These are phyloP conservation scores for Isoperla grammatica DNA, from an alignment of 2,888 invertebrate genomes.

Conservation along the genomic window DNA sequence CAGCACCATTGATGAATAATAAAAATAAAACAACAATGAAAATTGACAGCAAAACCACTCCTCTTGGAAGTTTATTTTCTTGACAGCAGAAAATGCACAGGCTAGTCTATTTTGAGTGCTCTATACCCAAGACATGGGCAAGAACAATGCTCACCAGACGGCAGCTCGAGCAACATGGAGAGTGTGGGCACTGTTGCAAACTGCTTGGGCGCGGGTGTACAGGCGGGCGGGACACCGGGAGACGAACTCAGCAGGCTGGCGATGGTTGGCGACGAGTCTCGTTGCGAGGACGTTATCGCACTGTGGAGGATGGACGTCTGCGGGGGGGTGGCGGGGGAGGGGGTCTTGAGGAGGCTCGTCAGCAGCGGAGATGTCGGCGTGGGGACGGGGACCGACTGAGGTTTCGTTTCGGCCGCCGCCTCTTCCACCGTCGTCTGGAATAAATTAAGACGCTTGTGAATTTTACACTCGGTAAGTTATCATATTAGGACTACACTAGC, in stretches of 20 bases:
- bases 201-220: slow-evolving; percentile 21
- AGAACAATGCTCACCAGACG: slow-evolving; percentile 44
- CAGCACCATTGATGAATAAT: too few species aligned
- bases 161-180: slow-evolving; percentile 63
- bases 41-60: too few species aligned
- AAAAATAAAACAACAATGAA: too few species aligned
- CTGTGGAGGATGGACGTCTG: slow-evolving; percentile 38
- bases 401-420: slow-evolving; percentile 36
- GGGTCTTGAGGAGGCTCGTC: slow-evolving; percentile 74
- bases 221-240: slow-evolving; percentile 30
- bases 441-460: too few species aligned
- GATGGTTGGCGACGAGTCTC: slow-evolving; percentile 48
- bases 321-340: slow-evolving; percentile 44
- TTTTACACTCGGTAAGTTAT: too few species aligned
- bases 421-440: slow-evolving; percentile 36
- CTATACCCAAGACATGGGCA: too few species aligned
- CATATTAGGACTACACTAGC: too few species aligned
- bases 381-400: slow-evolving; percentile 24
- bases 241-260: slow-evolving; percentile 48
- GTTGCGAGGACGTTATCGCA: slow-evolving; percentile 40
- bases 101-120: too few species aligned
- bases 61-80: too few species aligned
- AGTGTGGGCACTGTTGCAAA: slow-evolving; percentile 57
- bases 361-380: slow-evolving; percentile 57
- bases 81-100: too few species aligned